Base-by-base conservation (phyloP, 2,888 invertebrate species). In the Cephus pulcher region DNA sequence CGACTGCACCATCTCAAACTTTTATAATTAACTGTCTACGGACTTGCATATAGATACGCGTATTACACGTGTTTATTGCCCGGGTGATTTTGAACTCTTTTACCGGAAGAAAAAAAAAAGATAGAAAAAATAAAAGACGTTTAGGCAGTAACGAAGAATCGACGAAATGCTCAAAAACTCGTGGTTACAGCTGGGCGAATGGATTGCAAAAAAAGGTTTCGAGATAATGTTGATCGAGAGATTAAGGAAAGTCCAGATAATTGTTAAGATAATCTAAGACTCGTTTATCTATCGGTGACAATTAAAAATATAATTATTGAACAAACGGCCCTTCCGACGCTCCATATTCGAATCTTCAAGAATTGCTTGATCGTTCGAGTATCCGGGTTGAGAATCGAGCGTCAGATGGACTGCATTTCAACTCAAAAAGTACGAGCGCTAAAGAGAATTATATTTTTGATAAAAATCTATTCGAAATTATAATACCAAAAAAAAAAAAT, bases 291-390 rank as follows among this genome's bases (percentile, higher is more conserved):
- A 77, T 71, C 40, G 69, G 74, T 40, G 71, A 73, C 56, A 69
- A 81, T 77, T 70, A 81, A 78, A 75, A 80, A 81, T 79, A 76
- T 76, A 69, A 75, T 80, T 75, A 82, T 76, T 76, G 76, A 81
- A 82, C 82, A 82, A 80, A 34, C 78, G 77, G 84, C 84, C 83
- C 78, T 80, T 83, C 75, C 85, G 88, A 88, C 83, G 86, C 85
- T 90, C 90, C 87, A 90, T 90, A 91, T 88, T 87, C 91, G 91
- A 90, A 89, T 84, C 80, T 85, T 90, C 89, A 91, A 91, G 90
- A 91, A 80, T 91, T 91, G 86, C 90, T 91, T 90, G 91, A 89
- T 86, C 81, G 82, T 90, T 91, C 90, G 91, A 87, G 88, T 91
- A 91, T 91, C 89, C 91, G 90, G 88, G 86, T 86, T 90, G 88